These are phyloP conservation scores for Mormyrops attenuatus DNA, from an alignment of 2,797 vertebrate genomes.

Conservation along the genomic window DNA sequence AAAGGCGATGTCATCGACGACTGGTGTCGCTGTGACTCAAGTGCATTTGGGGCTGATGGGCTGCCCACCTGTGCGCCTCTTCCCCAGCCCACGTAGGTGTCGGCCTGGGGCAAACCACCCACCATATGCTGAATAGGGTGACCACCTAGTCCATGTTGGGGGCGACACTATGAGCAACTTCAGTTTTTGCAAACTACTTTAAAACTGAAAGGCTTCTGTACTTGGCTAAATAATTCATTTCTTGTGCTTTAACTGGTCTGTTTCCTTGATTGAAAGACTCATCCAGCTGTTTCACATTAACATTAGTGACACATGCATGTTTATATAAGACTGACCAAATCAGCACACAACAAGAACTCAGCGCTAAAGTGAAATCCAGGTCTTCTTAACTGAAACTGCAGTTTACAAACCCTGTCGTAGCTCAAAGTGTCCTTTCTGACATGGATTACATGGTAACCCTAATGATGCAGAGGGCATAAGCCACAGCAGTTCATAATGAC, in stretches of 20 bases:
- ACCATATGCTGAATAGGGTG: neutral
- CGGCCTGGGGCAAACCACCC: neutral
- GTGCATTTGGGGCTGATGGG: constrained; percentile 84
- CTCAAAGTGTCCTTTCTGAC: neutral
- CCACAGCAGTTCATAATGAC: neutral
- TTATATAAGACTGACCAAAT: neutral
- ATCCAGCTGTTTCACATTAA: neutral
- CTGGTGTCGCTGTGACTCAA: constrained; percentile 96
- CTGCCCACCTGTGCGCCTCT: constrained; percentile 92
- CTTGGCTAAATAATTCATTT: neutral
- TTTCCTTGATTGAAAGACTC: neutral
- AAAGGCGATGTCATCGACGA: constrained; percentile 95
- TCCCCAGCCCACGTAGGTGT: constrained; percentile 79
- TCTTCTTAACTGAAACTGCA: neutral
- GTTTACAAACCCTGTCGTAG: neutral
- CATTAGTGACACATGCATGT: neutral
- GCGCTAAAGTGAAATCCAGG: neutral
- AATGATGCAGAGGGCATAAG: neutral
- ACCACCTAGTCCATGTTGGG: neutral
- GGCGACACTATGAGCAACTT: neutral
- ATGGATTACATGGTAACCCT: neutral
- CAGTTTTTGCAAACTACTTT: neutral
- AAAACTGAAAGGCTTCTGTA: neutral
- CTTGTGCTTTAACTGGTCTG: neutral
- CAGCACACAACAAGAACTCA: neutral